Evolutionary conservation across 1,140 invertebrate genomes (phyloP), one percentile per base, ranked within the genome.

Genomic region (Caenorhabditis latens): DNA sequence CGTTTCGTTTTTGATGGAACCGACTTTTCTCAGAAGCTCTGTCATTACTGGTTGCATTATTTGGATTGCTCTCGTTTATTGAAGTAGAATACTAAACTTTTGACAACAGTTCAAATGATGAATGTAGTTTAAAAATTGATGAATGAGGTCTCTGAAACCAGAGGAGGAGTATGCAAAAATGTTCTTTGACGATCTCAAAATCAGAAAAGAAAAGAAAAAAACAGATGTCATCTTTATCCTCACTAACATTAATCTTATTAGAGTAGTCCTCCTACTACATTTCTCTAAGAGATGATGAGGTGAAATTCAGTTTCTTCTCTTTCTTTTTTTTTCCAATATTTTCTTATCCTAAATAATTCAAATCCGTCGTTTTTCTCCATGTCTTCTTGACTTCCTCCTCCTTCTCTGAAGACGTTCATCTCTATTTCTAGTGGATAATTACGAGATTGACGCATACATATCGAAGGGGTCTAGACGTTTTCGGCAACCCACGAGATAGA

Each of bases 381-480:
- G 19, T 32, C 8, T 63, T 21, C 32, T 32, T 6, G 21, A 21
- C 24, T 63, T 40, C 24, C 61, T 24, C 24, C 9, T 63, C 6
- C 19, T 16, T n/a, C 8, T 21, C 19, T 19, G n/a, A 24, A 63
- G 8, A 40, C 61, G 61, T 63, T 63, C 24, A 32, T 63, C 61
- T 63, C 21, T 63, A 63, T 63, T 63, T 32, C 14, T 9, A 63
- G 24, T 4, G 9, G 61, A 63, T 63, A 63, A 63, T 63, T 63
- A 63, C 61, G 0, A n/a, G 19, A 58, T 53, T 63, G 61, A 63
- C 24, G 61, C 61, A 63, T 63, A 63, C 61, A 32, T 63, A 40
- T 63, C 11, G 21, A n/a, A n/a, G 16, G 24, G 21, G 61, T 79
- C 71, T 79, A 79, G 71, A 79, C 46, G 32, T 0, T 21, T 32